phyloP scores from a whole-genome alignment of 2,113 vertebrate genomes.

The Leucoraja erinaceus region DNA sequence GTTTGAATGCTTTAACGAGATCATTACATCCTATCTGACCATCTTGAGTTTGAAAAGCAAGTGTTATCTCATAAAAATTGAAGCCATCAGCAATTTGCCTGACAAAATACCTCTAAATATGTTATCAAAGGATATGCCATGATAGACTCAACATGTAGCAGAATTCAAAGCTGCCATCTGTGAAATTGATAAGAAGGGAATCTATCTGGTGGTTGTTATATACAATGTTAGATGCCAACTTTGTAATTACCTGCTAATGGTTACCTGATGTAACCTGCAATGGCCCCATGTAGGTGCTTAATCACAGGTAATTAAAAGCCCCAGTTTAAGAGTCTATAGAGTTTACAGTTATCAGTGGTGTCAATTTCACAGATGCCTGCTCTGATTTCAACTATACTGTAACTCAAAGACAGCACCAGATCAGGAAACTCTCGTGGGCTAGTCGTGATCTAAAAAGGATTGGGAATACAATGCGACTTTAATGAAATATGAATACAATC shows the following conservation, averaged over 20 bases:
- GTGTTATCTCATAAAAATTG: not conserved
- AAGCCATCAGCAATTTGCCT: not conserved
- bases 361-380: slow-evolving; percentile 14
- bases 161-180: not conserved
- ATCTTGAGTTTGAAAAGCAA: not conserved
- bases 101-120: not conserved
- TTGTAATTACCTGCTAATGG: slow-evolving; percentile 1
- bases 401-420: not conserved
- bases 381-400: not conserved
- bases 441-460: not conserved
- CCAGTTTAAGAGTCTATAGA: not conserved
- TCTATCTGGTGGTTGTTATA: not conserved
- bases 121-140: not conserved
- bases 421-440: not conserved
- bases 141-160: not conserved
- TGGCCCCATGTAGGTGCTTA: not conserved
- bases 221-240: not conserved
- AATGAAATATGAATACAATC: not conserved
- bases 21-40: not conserved
- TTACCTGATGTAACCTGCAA: not conserved
- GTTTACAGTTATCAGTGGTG: not conserved
- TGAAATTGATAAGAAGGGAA: slow-evolving; percentile 15
- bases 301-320: slow-evolving; percentile 28
- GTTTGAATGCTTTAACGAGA: not conserved
- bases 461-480: not conserved